Base-by-base conservation (phyloP, 2,113 vertebrate genomes). In the Larimichthys crocea region DNA sequence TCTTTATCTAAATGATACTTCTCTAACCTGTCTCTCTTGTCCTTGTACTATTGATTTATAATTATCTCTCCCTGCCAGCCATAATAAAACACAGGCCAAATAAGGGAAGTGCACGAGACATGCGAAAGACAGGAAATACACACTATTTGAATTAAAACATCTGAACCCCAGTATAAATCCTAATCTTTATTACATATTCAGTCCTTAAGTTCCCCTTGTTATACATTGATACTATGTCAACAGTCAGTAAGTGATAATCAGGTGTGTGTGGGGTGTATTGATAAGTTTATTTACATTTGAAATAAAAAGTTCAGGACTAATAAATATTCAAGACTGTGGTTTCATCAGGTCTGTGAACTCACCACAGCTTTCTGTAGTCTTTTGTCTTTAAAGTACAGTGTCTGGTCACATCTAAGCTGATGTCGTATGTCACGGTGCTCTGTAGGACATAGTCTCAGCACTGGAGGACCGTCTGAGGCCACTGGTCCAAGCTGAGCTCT, bases 381-480 rank as follows among this genome's bases (percentile, higher is more conserved):
- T 29, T 64, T 64, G 15, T 24, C 60, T 11, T 24, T 61, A 20
- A 60, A 67, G 12, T 19, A 48, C 19, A 50, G 46, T 50, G 67
- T 19, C 5, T 19, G 15, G 20, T 60, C 22, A n/a, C 24, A 50
- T 70, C 48, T 52, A 16, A 61, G 12, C 26, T 40, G 42, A 76
- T 26, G 11, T 64, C 50, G 10, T 35, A 2, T 57, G 0, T 74
- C 46, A 0, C 16, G 64, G 0, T 65, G 17, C 22, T 61, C 22
- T 85, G 70, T 46, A 99, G 98, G 98, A 99, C 93, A 99, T 99
- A 0, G 98, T 99, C 2, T 99, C 98, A 0, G 97, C 98, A 0
- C 84, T 99, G 81, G 98, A 99, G 92, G 98, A 99, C 88, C 96
- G 98, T 0, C 94, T 99, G 16, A 92, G 97, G 57, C 98, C 98